phyloP scores from a whole-genome alignment of 2,797 vertebrate species.

The Miichthys miiuy region DNA sequence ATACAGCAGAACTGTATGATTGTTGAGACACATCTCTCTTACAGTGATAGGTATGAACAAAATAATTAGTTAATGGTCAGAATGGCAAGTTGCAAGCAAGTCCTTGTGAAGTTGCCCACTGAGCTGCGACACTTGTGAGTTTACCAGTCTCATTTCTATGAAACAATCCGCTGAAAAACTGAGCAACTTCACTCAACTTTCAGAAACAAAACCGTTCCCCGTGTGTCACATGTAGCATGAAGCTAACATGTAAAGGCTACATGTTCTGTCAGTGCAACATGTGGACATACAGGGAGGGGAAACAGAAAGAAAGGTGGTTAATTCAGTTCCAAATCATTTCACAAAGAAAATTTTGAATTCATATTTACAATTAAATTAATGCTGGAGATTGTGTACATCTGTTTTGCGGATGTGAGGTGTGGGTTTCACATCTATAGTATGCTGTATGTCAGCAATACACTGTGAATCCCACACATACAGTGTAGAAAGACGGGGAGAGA shows the following conservation, averaged over 20 bases:
- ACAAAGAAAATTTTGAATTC: background rate
- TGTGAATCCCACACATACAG: background rate
- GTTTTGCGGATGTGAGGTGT: background rate
- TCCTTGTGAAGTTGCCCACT: slow-evolving; percentile 71
- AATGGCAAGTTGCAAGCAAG: slow-evolving; percentile 51
- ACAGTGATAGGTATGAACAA: slow-evolving; percentile 61
- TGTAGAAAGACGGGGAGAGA: background rate
- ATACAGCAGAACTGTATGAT: slow-evolving; percentile 21
- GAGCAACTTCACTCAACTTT: slow-evolving; percentile 73
- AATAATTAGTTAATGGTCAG: slow-evolving; percentile 60
- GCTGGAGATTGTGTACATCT: background rate
- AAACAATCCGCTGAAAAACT: slow-evolving; percentile 22
- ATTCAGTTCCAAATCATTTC: slow-evolving; percentile 68
- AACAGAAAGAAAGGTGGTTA: slow-evolving; percentile 47
- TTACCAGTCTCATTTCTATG: background rate
- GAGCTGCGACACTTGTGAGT: slow-evolving; percentile 1
- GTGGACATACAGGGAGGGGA: slow-evolving; percentile 66
- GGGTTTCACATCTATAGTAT: background rate
- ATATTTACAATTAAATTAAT: fast-evolving
- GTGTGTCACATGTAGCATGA: slow-evolving; percentile 64
- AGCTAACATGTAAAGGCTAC: slow-evolving; percentile 40
- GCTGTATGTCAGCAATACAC: background rate
- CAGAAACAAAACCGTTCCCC: slow-evolving; percentile 48
- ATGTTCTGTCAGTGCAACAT: slow-evolving; percentile 54
- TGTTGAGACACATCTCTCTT: slow-evolving; percentile 74